phyloP scores from a whole-genome alignment of 2,113 vertebrate species.

The Montifringilla adamsi region DNA sequence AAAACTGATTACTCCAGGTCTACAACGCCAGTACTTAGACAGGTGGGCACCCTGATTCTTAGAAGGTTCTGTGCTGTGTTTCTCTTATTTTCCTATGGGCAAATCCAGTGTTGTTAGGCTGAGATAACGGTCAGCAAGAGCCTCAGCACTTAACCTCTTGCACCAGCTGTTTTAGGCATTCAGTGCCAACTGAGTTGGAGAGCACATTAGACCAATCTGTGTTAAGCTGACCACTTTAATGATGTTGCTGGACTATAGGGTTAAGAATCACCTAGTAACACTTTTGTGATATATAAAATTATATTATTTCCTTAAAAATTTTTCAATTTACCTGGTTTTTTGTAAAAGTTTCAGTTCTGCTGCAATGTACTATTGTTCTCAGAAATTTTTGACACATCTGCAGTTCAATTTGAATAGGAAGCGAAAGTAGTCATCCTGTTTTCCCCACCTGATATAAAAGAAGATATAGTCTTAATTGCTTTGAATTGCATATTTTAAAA shows the following conservation, averaged over 20 bases:
- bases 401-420: neutral
- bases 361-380: neutral
- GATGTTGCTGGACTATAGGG: neutral
- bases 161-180: neutral
- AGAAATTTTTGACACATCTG: neutral
- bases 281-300: neutral
- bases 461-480: neutral
- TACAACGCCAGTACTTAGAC: neutral
- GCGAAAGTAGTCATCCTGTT: neutral
- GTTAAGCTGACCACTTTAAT: neutral
- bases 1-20: neutral
- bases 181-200: neutral
- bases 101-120: neutral
- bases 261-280: neutral
- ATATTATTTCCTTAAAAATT: neutral
- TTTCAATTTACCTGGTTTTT: neutral
- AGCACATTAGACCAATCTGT: neutral
- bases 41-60: neutral
- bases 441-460: neutral
- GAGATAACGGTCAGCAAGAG: neutral
- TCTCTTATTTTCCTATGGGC: neutral
- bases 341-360: neutral
- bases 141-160: neutral
- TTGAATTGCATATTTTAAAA: neutral
- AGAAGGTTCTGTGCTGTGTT: neutral